A percentile compares a stretch with the other conserved stretches of the same genome.
These are phyloP conservation scores for Melanotaenia pygmaea DNA, from an alignment of 2,797 vertebrate species.

Conservation along the genomic window DNA sequence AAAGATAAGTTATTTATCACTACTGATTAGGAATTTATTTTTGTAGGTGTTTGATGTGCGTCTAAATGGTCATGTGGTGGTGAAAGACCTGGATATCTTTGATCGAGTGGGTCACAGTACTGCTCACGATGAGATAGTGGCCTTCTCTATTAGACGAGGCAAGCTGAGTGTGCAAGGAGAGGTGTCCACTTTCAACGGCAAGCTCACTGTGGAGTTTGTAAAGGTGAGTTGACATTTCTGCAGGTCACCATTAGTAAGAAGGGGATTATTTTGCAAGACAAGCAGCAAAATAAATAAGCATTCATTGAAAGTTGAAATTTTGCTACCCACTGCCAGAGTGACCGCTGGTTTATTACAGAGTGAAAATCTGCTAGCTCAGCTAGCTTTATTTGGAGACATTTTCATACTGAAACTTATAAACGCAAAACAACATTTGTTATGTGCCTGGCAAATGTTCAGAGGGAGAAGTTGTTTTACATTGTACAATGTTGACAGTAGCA, in stretches of 20 bases:
- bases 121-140: constrained; percentile 94
- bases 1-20: background rate
- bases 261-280: background rate
- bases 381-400: background rate
- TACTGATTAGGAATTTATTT: background rate
- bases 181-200: constrained; percentile 97
- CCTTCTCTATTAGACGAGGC: constrained; percentile 93
- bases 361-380: background rate
- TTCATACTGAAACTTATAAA: background rate
- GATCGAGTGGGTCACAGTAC: constrained; percentile 98
- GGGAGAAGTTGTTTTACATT: background rate
- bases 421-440: background rate
- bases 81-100: constrained; percentile 98
- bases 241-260: background rate
- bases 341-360: background rate
- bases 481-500: background rate
- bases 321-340: background rate
- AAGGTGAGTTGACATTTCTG: constrained; percentile 84
- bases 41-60: constrained; percentile 95
- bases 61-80: constrained; percentile 94
- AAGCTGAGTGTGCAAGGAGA: constrained; percentile 96
- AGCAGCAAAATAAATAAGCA: background rate
- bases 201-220: constrained; percentile 96
- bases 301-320: background rate
- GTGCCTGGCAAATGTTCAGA: background rate